Percentiles rank a stretch among this genome's conserved stretches.
phyloP scores from a whole-genome alignment of 2,888 invertebrate genomes.

The Pammene fasciana region DNA sequence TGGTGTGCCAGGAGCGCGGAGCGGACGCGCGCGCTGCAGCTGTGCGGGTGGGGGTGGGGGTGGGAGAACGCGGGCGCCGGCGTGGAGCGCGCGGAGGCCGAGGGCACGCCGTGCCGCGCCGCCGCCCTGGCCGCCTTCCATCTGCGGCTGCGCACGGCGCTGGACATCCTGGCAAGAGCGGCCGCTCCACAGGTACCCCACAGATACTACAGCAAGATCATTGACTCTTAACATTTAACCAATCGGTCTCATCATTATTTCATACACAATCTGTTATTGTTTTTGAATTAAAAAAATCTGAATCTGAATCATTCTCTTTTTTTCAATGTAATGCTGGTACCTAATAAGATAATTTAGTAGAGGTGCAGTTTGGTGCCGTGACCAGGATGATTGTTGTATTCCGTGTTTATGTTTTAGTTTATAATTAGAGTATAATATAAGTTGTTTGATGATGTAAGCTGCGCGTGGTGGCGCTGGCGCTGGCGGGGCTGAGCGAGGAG shows the following conservation, averaged over 20 bases:
- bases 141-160: conserved; percentile 91
- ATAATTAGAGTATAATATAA: too few relatives aligned
- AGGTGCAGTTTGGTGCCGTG: too few relatives aligned
- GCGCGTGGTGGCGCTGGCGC: conserved; percentile 82
- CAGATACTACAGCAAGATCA: conserved; percentile 8
- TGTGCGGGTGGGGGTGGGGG: conserved; percentile 96
- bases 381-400: too few relatives aligned
- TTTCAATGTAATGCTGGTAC: too few relatives aligned
- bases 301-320: too few relatives aligned
- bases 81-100: conserved; percentile 86
- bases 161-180: conserved; percentile 92
- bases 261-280: too few relatives aligned
- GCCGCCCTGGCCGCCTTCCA: conserved; percentile 96
- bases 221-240: too few relatives aligned
- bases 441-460: conserved; percentile 47
- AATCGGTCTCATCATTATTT: too few relatives aligned
- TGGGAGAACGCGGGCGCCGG: conserved; percentile 83
- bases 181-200: conserved; percentile 53
- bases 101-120: conserved; percentile 89
- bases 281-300: too few relatives aligned
- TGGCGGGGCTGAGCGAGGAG: conserved; percentile 91
- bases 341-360: too few relatives aligned
- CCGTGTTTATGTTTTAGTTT: too few relatives aligned
- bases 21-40: conserved; percentile 90
- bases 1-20: conserved; percentile 84